A percentile compares a stretch with the other conserved stretches of the same genome.
Evolutionary conservation across 2,888 invertebrate genomes (phyloP).

Genomic region (Tricholauxania praeusta): DNA sequence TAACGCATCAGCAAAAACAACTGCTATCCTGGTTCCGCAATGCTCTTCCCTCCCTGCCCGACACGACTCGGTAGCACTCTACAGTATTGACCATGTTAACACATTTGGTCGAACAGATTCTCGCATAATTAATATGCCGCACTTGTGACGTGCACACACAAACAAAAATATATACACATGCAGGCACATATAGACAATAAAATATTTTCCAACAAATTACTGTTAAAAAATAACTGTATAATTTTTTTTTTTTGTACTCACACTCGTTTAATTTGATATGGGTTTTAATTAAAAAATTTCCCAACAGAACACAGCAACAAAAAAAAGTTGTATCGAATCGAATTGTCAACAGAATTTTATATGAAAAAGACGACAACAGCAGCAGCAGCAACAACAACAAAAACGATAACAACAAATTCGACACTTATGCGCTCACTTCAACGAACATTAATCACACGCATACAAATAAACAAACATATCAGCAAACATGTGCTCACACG

Average conservation of each 20-base stretch:
- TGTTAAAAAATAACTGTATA: conserved; percentile 22
- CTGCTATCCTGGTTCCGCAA: too few species aligned
- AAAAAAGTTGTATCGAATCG: conserved; percentile 1
- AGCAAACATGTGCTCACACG: not conserved
- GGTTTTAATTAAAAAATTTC: conserved; percentile 28
- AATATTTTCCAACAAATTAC: conserved; percentile 25
- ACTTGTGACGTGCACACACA: conserved; percentile 8
- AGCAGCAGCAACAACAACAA: not conserved
- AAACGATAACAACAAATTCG: not conserved
- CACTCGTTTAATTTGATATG: conserved; percentile 1
- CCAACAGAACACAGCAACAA: conserved; percentile 9
- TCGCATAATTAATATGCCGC: conserved; percentile 29
- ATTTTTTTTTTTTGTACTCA: conserved; percentile 6
- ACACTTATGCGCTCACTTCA: conserved; percentile 10
- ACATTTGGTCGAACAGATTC: conserved; percentile 17
- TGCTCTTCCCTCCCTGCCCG: not conserved
- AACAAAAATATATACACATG: conserved; percentile 11
- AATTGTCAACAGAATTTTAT: too few species aligned
- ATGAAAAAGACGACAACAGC: not conserved
- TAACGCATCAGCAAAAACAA: too few species aligned
- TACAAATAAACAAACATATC: not conserved
- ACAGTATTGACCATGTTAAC: conserved; percentile 3
- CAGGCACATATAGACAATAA: conserved; percentile 1
- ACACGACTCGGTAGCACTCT: not conserved
- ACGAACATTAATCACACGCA: conserved; percentile 13